These are phyloP conservation scores for Archips crataeganus DNA, from an alignment of 2,888 invertebrate genomes.

Conservation along the genomic window DNA sequence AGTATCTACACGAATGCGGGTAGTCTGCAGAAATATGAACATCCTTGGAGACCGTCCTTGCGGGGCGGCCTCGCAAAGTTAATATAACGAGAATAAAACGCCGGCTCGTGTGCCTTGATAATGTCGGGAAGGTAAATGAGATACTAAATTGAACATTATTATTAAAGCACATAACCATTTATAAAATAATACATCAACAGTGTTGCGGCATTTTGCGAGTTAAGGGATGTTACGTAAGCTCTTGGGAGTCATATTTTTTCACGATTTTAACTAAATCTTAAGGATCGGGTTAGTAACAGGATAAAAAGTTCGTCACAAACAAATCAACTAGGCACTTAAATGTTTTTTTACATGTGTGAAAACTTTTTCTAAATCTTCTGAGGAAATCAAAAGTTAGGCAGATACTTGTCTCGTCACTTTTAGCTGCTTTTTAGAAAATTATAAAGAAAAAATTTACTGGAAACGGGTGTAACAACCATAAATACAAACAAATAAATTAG, in stretches of 20 bases:
- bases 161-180: conserved; percentile 12
- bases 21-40: conserved; percentile 39
- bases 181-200: conserved; percentile 2
- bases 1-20: conserved; percentile 16
- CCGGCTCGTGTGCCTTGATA: conserved; percentile 18
- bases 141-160: conserved; percentile 27
- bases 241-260: not conserved
- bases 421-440: no score
- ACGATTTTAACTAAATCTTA: not conserved
- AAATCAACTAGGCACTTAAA: no score
- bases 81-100: conserved; percentile 40
- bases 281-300: no score
- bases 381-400: no score
- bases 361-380: not conserved
- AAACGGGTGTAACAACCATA: no score
- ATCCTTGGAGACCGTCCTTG: conserved; percentile 42
- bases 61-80: conserved; percentile 27
- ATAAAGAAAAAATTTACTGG: no score
- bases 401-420: no score
- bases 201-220: not conserved
- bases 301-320: no score
- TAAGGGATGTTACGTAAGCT: not conserved
- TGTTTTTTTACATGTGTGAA: no score
- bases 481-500: no score
- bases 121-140: conserved; percentile 26